Evolutionary conservation across 2,113 vertebrate species (phyloP).

Genomic region (Prietella phreatophila): DNA sequence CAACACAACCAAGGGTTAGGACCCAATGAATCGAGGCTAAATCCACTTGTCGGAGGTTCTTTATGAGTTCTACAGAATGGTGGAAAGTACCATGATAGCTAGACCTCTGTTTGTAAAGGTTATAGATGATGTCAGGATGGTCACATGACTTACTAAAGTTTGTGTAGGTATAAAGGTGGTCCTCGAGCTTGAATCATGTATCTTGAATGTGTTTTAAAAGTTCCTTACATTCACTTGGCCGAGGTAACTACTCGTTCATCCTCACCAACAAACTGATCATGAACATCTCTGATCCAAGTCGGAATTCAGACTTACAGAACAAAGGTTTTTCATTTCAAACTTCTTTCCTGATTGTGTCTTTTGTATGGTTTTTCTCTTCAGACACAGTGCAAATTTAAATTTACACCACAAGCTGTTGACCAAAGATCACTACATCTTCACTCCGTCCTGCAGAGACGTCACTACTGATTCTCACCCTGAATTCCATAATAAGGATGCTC

Average conservation of each 20-base stretch:
- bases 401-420: conserved; percentile 92
- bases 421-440: conserved; percentile 82
- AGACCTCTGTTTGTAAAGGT: neutral
- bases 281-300: neutral
- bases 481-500: conserved; percentile 70
- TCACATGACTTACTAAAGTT: neutral
- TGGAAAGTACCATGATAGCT: neutral
- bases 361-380: conserved; percentile 12
- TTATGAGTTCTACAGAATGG: neutral
- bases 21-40: neutral
- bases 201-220: neutral
- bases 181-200: neutral
- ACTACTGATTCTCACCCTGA: conserved; percentile 77
- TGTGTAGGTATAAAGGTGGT: neutral
- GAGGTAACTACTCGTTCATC: neutral
- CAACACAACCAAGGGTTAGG: neutral
- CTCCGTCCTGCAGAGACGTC: conserved; percentile 76
- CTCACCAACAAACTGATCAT: too few species aligned
- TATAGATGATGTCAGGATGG: neutral
- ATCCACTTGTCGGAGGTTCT: neutral
- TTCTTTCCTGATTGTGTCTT: neutral
- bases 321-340: neutral
- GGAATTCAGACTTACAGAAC: neutral
- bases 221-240: neutral
- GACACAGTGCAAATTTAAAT: conserved; percentile 93